Evolutionary conservation across 2,888 invertebrate species (phyloP), one percentile per base, ranked within the genome.

Genomic region (Oscheius sp.): DNA sequence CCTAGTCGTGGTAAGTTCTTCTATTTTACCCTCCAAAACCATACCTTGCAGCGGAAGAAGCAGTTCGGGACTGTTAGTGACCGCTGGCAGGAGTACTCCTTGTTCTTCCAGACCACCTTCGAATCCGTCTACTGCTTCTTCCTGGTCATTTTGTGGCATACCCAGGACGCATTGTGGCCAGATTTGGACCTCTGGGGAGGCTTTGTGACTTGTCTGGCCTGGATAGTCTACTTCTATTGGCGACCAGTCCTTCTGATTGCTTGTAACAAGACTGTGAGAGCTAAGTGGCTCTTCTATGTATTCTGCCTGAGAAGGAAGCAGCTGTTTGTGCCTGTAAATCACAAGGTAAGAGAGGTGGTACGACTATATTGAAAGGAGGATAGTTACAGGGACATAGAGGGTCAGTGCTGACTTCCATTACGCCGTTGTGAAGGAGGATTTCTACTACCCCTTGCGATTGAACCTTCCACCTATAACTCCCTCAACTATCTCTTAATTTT

Each of bases 61-160:
- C 68, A 68, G 35, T 68, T 55, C 29, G 55, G 68, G 35, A 21
- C 68, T 13, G 35, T n/a, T 3, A 37, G n/a, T 2, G 68, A 53
- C n/a, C 10, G 33, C 2, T 9, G 29, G 11, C 68, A 68, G 35
- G 68, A 68, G 42, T 21, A 35, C n/a, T 68, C 68, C 9, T n/a
- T 68, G 9, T 68, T 68, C 42, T 11, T 55, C 21, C 68, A 68
- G 35, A 68, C 68, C 53, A 68, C 55, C n/a, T 33, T n/a, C 11
- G 68, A 68, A 68, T 68, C 68, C 2, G 10, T 68, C 29, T 68
- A 68, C 29, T 68, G 68, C n/a, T n/a, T 53, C n/a, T 42, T 68
- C 5, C 9, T 68, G 33, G 68, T 68, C 7, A 35, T 51, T 13
- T 13, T 68, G 33, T 68, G 68, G 68, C 68, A 68, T 55, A 53